Evolutionary conservation across 1,140 invertebrate genomes (phyloP).

Genomic region (Dreissena rostriformis): DNA sequence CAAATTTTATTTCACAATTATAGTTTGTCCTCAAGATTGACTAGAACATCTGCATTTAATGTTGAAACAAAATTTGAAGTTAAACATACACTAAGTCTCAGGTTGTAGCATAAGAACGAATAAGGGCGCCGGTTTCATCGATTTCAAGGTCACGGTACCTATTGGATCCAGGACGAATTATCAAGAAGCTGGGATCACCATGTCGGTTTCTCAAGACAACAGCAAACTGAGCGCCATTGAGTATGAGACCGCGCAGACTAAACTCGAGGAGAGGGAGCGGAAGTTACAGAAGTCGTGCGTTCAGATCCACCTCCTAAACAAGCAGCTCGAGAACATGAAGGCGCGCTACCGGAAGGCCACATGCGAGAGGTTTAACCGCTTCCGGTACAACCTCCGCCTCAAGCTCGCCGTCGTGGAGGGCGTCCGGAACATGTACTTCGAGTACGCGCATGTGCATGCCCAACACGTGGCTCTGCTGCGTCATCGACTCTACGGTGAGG

Average conservation of each 20-base stretch:
- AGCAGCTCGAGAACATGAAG: constrained; percentile 40
- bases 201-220: too few relatives aligned
- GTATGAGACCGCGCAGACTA: not conserved
- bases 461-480: constrained; percentile 51
- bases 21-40: too few relatives aligned
- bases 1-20: too few relatives aligned
- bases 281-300: constrained; percentile 59
- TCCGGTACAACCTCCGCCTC: constrained; percentile 59
- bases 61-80: too few relatives aligned
- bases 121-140: too few relatives aligned
- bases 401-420: constrained; percentile 61
- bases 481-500: constrained; percentile 44
- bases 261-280: constrained; percentile 28
- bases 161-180: too few relatives aligned
- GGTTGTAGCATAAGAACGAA: too few relatives aligned
- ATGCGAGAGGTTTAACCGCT: constrained; percentile 35
- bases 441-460: constrained; percentile 62
- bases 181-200: too few relatives aligned
- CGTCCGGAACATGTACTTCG: constrained; percentile 63
- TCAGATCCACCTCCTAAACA: constrained; percentile 57
- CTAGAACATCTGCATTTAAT: too few relatives aligned
- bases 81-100: too few relatives aligned
- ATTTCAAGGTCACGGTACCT: too few relatives aligned
- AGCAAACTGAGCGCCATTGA: too few relatives aligned
- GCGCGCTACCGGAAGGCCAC: constrained; percentile 54